Percentiles rank a stretch among this genome's conserved stretches.
Conservation (phyloP, 1,140 invertebrate species). For the Cotesia glomerata region DNA sequence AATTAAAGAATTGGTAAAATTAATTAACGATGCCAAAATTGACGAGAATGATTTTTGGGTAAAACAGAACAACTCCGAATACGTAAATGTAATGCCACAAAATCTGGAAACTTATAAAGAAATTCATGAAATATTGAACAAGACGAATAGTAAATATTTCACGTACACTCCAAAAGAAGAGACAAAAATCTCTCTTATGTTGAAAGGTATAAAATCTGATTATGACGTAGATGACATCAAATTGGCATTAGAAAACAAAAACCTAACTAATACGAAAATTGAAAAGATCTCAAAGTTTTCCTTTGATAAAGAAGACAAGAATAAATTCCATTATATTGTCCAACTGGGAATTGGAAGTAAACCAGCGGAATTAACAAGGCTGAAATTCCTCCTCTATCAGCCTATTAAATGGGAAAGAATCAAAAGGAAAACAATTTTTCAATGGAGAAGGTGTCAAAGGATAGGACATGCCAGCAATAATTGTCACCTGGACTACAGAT, state of each 20-base stretch:
- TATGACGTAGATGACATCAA: background rate
- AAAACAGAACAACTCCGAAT: no score
- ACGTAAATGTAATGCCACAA: no score
- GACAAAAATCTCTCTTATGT: background rate
- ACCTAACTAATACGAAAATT: background rate
- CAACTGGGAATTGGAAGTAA: background rate
- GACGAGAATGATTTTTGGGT: no score
- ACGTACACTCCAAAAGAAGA: conserved; percentile 4
- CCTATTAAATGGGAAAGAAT: conserved; percentile 13
- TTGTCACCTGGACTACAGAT: conserved; percentile 6
- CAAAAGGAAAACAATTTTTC: background rate
- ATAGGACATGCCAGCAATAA: conserved; percentile 17
- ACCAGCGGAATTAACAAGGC: background rate
- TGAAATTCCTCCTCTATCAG: conserved; percentile 13
- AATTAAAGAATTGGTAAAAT: no score
- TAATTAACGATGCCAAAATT: no score
- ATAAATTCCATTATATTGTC: background rate
- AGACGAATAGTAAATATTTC: background rate
- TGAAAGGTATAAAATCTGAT: conserved; percentile 14
- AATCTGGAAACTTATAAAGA: background rate
- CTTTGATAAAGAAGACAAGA: conserved; percentile 7
- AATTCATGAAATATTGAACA: background rate
- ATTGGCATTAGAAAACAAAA: background rate
- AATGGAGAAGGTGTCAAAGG: conserved; percentile 27
- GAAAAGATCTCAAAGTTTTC: background rate